These are phyloP conservation scores for Mythimna albipuncta DNA, from an alignment of 2,888 invertebrate species.

Conservation along the genomic window DNA sequence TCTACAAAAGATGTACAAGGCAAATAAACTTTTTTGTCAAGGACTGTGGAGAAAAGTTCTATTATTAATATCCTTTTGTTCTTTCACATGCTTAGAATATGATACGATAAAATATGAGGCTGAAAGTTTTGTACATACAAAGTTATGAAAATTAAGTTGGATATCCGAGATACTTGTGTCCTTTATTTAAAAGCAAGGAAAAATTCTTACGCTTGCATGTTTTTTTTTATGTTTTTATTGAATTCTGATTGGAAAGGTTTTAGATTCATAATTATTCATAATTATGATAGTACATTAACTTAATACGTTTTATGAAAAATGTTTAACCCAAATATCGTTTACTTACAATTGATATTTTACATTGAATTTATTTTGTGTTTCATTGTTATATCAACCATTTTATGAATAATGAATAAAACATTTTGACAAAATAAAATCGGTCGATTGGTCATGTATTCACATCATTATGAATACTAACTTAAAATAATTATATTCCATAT, in stretches of 20 bases:
- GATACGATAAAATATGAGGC: slow-evolving; percentile 24
- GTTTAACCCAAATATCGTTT: not conserved
- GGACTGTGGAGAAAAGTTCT: not conserved
- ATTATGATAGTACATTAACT: not conserved
- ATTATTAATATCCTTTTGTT: slow-evolving; percentile 2
- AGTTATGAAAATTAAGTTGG: slow-evolving; percentile 32
- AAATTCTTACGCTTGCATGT: slow-evolving; percentile 11
- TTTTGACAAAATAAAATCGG: not conserved
- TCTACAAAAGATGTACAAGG: slow-evolving; percentile 20
- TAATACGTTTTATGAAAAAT: too few relatives aligned
- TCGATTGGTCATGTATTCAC: not conserved
- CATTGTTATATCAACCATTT: not conserved
- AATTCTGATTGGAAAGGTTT: not conserved
- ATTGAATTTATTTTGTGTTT: not conserved
- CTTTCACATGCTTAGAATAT: slow-evolving; percentile 9
- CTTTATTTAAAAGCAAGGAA: slow-evolving; percentile 2
- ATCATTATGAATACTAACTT: not conserved
- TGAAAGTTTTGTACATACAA: slow-evolving; percentile 24
- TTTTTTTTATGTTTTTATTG: slow-evolving; percentile 7
- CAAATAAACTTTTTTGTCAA: slow-evolving; percentile 26
- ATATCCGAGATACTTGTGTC: slow-evolving; percentile 8
- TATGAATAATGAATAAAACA: not conserved
- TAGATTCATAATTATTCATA: not conserved
- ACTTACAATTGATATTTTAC: not conserved
- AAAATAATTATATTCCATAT: not conserved